Conservation (phyloP, 1,140 invertebrate species). For the Cotesia vestalis region DNA sequence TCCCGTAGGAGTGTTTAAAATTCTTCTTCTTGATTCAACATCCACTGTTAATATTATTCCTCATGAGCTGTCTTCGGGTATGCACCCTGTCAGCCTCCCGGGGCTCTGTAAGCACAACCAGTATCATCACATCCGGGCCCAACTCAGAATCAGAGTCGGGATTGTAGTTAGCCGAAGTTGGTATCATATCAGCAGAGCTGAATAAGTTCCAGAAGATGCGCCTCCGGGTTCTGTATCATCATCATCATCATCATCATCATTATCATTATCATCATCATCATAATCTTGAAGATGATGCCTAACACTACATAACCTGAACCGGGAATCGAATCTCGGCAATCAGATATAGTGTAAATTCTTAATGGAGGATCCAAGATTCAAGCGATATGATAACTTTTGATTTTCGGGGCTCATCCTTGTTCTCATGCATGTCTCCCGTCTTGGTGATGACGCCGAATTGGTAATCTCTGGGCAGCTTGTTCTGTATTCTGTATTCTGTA, state of each 20-base stretch:
- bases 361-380: too few species aligned
- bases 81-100: too few species aligned
- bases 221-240: slow-evolving; percentile 50
- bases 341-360: too few species aligned
- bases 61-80: too few species aligned
- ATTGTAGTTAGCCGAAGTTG: too few species aligned
- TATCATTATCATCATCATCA: neutral
- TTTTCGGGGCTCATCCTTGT: neutral
- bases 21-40: slow-evolving; percentile 16
- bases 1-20: neutral
- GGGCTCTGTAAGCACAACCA: slow-evolving; percentile 14
- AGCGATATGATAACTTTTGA: too few species aligned
- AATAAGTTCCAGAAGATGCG: slow-evolving; percentile 57
- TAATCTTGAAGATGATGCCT: neutral
- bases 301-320: too few species aligned
- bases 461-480: too few species aligned
- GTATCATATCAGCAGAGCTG: slow-evolving; percentile 45
- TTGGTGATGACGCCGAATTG: neutral
- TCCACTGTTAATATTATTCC: too few species aligned
- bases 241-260: slow-evolving; percentile 15
- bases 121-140: slow-evolving; percentile 12
- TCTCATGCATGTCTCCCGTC: neutral
- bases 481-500: slow-evolving; percentile 8
- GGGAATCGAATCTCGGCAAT: too few species aligned
- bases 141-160: too few species aligned